Conservation (phyloP, 1,140 invertebrate genomes). For the Hyles euphorbiae region DNA sequence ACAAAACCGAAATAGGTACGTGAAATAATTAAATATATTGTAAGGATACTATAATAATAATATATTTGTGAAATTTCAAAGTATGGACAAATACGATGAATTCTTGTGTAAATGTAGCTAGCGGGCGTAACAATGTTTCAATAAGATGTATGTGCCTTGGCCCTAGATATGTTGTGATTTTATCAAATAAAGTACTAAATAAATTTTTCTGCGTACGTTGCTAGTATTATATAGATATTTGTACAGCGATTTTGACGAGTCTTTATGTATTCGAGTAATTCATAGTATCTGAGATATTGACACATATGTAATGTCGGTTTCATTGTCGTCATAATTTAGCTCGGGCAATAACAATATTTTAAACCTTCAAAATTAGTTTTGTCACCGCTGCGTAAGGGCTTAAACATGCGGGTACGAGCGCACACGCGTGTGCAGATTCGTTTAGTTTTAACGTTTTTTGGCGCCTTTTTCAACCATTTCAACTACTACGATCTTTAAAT, state of each 20-base stretch:
- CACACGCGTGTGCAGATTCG: too few species aligned
- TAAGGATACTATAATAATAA: constrained; percentile 2
- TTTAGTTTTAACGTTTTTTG: too few species aligned
- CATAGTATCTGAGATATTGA: too few species aligned
- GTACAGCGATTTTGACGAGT: constrained; percentile 14
- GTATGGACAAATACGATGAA: not conserved
- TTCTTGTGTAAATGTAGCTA: constrained; percentile 23
- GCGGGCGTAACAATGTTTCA: constrained; percentile 23
- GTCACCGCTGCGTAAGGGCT: too few species aligned
- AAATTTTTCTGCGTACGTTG: constrained; percentile 14
- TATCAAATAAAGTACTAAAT: constrained; percentile 21
- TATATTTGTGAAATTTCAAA: constrained; percentile 1
- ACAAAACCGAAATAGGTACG: not conserved
- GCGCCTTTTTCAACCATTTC: too few species aligned
- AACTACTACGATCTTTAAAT: too few species aligned
- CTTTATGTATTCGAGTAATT: constrained; percentile 4
- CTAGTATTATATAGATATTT: constrained; percentile 17
- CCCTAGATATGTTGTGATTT: constrained; percentile 65
- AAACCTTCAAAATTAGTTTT: too few species aligned
- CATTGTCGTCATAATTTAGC: too few species aligned
- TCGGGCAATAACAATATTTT: too few species aligned
- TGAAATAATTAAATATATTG: constrained; percentile 2
- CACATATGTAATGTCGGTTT: too few species aligned
- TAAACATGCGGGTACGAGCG: too few species aligned
- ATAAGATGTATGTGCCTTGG: constrained; percentile 67